These are phyloP conservation scores for Geococcyx californianus DNA, from an alignment of 2,113 vertebrate species.

Conservation along the genomic window DNA sequence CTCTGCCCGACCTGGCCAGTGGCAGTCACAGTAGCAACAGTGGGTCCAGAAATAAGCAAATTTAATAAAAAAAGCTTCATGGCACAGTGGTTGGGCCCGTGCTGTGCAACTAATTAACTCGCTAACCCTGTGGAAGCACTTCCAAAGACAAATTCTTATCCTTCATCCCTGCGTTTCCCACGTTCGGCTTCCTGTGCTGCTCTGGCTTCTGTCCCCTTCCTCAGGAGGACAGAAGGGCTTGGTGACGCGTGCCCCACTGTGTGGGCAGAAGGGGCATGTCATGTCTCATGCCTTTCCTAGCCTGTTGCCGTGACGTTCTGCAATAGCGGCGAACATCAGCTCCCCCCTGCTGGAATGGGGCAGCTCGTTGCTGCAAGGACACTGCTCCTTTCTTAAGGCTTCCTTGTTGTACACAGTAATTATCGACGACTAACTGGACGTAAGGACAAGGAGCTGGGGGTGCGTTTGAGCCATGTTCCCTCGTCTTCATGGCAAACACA, in stretches of 20 bases:
- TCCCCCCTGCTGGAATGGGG: neutral
- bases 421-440: neutral
- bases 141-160: neutral
- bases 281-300: neutral
- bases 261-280: neutral
- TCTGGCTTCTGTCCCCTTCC: neutral
- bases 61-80: constrained; percentile 15
- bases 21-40: neutral
- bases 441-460: neutral
- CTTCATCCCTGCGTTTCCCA: fast-evolving
- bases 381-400: neutral
- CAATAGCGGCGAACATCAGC: neutral
- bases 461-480: neutral
- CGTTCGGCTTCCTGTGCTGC: neutral
- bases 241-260: neutral
- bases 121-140: neutral
- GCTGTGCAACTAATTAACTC: constrained; percentile 36
- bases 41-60: neutral
- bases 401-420: neutral
- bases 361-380: neutral
- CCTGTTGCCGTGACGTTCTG: neutral
- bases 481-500: neutral
- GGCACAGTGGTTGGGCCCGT: neutral
- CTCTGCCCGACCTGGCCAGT: neutral
- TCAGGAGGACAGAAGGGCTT: fast-evolving